Evolutionary conservation across 2,113 vertebrate genomes (phyloP), one percentile per base, ranked within the genome.

Genomic region (Candoia aspera): DNA sequence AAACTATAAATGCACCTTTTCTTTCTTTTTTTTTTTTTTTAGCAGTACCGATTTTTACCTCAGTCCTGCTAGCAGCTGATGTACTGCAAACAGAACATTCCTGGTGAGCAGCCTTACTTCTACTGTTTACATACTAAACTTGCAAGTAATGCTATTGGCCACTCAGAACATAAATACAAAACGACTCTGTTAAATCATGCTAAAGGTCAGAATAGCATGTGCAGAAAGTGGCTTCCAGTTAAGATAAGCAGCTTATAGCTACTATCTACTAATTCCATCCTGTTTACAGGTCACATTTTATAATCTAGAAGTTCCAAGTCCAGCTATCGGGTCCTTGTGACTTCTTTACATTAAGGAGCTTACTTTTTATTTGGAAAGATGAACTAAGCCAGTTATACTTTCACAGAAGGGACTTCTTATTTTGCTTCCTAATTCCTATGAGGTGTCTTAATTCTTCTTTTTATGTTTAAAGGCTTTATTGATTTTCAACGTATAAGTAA

Each of bases 191-290:
- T 8, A 49, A 42, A 88, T 54, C 73, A 88, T 46, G 58, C 29
- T 23, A 55, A 84, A 6, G 37, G 8, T 91, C 60, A 89, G 89
- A 84, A 89, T 29, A 24, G 92, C 33, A 5, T 37, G 42, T 1
- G 11, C 9, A 88, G 37, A 42, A 94, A 93, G 90, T 19, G 4
- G 3, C 33, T 87, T 29, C 29, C 84, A 57, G 62, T 60, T 54
- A 86, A 90, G 62, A 90, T 59, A 90, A 93, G 89, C 89, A 92
- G 91, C 55, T 89, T 60, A 89, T 62, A 21, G 53, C 57, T 88
- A 84, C 21, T 79, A 79, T 79, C 73, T 84, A 37, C 29, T 33
- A 84, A 87, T 24, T 87, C 53, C 84, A 29, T 64, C 49, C 26
- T 24, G 84, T 86, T 91, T 91, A 55, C 53, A 37, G 60, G 21